Evolutionary conservation across 1,140 invertebrate species (phyloP).

Genomic region (Oryzaephilus surinamensis): DNA sequence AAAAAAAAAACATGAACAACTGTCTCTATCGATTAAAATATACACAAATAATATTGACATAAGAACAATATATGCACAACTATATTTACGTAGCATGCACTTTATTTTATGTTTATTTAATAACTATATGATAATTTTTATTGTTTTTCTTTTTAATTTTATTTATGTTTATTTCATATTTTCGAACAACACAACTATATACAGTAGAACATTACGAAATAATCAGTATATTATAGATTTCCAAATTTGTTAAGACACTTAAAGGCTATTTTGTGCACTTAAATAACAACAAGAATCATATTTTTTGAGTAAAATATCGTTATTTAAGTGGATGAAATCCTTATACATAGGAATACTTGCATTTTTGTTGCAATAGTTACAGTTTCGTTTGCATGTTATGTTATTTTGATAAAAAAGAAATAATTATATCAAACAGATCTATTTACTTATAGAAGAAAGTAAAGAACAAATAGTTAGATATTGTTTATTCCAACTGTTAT

Average conservation of each 20-base stretch:
- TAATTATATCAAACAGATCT: too few relatives aligned
- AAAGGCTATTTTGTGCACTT: not conserved
- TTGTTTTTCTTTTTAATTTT: not conserved
- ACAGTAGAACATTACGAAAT: too few relatives aligned
- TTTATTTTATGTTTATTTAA: slow-evolving; percentile 2
- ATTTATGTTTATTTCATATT: slow-evolving; percentile 1
- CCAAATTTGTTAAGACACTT: not conserved
- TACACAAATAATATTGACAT: too few relatives aligned
- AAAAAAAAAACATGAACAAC: slow-evolving; percentile 1
- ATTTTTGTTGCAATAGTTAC: too few relatives aligned
- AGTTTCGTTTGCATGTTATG: slow-evolving; percentile 10
- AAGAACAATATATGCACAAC: too few relatives aligned
- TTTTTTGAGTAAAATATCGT: too few relatives aligned
- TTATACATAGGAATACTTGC: too few relatives aligned
- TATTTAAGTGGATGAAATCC: too few relatives aligned
- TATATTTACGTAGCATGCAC: not conserved
- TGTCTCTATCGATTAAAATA: too few relatives aligned
- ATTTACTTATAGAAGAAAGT: slow-evolving; percentile 1
- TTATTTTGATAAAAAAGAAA: slow-evolving; percentile 6
- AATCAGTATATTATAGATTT: not conserved
- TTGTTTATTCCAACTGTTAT: slow-evolving; percentile 13
- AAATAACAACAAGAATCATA: too few relatives aligned
- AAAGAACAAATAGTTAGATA: slow-evolving; percentile 8
- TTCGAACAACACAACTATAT: too few relatives aligned
- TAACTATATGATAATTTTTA: not conserved